Evolutionary conservation across 2,113 vertebrate genomes (phyloP), one percentile per base, ranked within the genome.

Genomic region (Ceyx cyanopectus): DNA sequence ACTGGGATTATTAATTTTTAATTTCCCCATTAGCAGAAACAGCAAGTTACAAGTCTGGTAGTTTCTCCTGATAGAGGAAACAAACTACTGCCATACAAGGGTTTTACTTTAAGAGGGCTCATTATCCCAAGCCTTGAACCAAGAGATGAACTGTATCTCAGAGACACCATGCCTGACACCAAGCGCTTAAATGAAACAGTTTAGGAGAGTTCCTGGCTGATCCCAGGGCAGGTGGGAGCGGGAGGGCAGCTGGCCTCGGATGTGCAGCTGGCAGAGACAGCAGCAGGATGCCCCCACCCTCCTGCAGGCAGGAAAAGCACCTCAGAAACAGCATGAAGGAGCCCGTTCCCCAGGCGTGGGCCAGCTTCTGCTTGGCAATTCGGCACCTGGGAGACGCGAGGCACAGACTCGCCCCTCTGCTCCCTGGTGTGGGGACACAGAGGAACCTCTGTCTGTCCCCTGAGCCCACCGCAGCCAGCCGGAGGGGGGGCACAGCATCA

Each of bases 21-120:
- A 92, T 95, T 93, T 92, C 61, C 80, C 87, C 87, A 91, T 95
- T 94, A 95, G 89, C 78, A 89, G 78, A 79, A 92, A 75, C 84
- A 91, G 89, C 88, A 90, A 53, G 66, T 68, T 90, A 74, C 3
- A 2, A 75, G 68, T 34, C 68, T 27, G 45, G 32, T 67, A n/a
- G 72, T 60, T 85, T 65, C 68, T 84, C 53, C 48, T 20, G 48
- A 22, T 26, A 63, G 7, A 87, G 26, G 19, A 61, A 88, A 46
- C n/a, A 50, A 56, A 68, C 65, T 70, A 83, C 51, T 66, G 63
- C 57, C 54, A 20, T 22, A 34, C 40, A 46, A 67, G 34, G 30
- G 43, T 81, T 94, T 85, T 62, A 40, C 27, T 82, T 40, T 17
- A 63, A 69, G 63, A 80, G 34, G 27, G 12, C 43, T 88, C 70